Conservation (phyloP, 1,140 invertebrate species). For the Proctacanthus coquilletti region DNA sequence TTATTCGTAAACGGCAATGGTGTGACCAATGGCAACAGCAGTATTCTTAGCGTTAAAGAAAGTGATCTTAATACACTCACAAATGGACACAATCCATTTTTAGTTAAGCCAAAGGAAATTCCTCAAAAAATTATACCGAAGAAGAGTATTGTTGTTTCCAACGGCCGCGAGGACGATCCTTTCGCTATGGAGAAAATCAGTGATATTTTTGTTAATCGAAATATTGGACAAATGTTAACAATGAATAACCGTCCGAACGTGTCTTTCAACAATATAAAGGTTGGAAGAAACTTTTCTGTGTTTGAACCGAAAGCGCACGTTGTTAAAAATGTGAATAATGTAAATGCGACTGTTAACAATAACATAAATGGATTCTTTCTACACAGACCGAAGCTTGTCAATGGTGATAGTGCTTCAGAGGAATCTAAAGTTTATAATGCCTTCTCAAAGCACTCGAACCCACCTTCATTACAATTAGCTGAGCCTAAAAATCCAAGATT, state of each 20-base stretch:
- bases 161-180: no score
- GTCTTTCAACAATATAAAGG: not conserved
- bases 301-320: not conserved
- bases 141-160: no score
- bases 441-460: slow-evolving; percentile 5
- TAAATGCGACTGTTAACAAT: not conserved
- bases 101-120: no score
- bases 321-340: not conserved
- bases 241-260: not conserved
- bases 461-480: not conserved
- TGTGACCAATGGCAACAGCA: no score
- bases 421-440: slow-evolving; percentile 5
- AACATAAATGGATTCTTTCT: slow-evolving; percentile 2
- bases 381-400: not conserved
- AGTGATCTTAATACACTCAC: no score
- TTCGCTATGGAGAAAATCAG: slow-evolving; percentile 3
- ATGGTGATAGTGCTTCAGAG: not conserved
- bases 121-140: no score
- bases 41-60: no score
- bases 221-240: not conserved
- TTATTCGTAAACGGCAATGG: no score
- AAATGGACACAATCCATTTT: not conserved
- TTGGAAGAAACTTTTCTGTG: not conserved
- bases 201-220: slow-evolving; percentile 6
- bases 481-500: not conserved